A percentile compares a stretch with the other conserved stretches of the same genome.
Conservation (phyloP, 92 coral and sea anemone species). For the Parazoanthus atlanticus region DNA sequence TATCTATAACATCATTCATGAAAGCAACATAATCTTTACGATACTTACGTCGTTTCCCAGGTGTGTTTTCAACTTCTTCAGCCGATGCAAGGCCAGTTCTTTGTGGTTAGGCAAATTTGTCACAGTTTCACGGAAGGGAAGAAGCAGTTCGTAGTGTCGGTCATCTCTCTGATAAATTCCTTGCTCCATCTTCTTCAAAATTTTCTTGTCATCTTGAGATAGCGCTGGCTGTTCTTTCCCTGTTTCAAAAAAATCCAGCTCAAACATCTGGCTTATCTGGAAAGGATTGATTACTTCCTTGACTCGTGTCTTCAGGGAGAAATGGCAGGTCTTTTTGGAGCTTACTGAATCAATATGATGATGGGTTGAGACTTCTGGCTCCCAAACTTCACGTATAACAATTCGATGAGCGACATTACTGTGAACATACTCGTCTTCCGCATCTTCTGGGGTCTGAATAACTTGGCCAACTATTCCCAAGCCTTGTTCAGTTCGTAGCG, state of each 20-base stretch:
- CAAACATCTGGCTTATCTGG: slow-evolving; percentile 33
- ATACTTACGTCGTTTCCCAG: slow-evolving; percentile 46
- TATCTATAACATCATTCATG: slow-evolving; percentile 44
- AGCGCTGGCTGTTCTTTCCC: background rate
- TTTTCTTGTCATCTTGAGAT: slow-evolving; percentile 39
- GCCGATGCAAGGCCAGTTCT: slow-evolving; percentile 27
- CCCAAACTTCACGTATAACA: slow-evolving; percentile 35
- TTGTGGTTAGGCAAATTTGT: slow-evolving; percentile 48
- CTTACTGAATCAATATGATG: background rate
- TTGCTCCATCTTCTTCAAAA: slow-evolving; percentile 37
- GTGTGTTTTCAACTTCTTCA: slow-evolving; percentile 14
- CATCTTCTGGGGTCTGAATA: too few species aligned
- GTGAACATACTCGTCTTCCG: background rate
- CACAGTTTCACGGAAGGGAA: slow-evolving; percentile 40
- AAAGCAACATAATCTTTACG: slow-evolving; percentile 45
- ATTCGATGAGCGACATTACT: slow-evolving; percentile 16
- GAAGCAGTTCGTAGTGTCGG: slow-evolving; percentile 37
- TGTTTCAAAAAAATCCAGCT: slow-evolving; percentile 40
- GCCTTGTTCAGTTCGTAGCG: slow-evolving; percentile 62
- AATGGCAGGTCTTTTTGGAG: slow-evolving; percentile 27
- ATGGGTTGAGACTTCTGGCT: background rate
- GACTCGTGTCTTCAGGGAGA: slow-evolving; percentile 39
- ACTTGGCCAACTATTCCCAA: slow-evolving; percentile 65
- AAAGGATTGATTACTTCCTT: slow-evolving; percentile 60
- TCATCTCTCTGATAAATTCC: slow-evolving; percentile 20